Conservation (phyloP, 2,113 vertebrate genomes). For the Typhlomys cinereus region DNA sequence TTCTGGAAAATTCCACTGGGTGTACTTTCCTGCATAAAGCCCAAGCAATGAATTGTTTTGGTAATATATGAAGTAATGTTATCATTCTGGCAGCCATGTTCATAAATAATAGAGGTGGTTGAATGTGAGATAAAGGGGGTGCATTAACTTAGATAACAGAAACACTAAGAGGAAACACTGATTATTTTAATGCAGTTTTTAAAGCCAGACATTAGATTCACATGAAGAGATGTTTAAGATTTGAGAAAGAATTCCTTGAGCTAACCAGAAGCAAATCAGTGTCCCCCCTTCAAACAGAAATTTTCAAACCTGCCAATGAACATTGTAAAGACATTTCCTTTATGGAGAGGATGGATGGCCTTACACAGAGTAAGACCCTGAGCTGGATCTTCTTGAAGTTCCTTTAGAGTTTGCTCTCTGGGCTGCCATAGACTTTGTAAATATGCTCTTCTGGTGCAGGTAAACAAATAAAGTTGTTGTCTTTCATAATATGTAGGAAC, state of each 20-base stretch:
- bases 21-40: background rate
- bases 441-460: background rate
- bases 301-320: background rate
- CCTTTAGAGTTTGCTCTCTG: background rate
- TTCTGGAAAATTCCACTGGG: background rate
- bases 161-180: background rate
- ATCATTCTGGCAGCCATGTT: background rate
- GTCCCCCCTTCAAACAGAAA: background rate
- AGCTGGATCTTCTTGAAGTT: background rate
- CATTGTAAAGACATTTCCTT: slow-evolving; percentile 37
- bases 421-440: background rate
- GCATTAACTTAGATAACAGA: background rate
- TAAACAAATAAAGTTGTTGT: slow-evolving; percentile 13
- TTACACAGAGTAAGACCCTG: background rate
- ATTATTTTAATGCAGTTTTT: slow-evolving; percentile 25
- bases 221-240: slow-evolving; percentile 14
- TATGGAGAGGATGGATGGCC: background rate
- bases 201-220: slow-evolving; percentile 16
- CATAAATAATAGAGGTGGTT: background rate
- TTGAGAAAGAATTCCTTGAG: slow-evolving; percentile 10
- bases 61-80: background rate
- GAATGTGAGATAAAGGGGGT: background rate
- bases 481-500: background rate
- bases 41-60: background rate
- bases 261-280: background rate